A percentile compares a stretch with the other conserved stretches of the same genome.
phyloP scores from a whole-genome alignment of 2,888 invertebrate species.

The Watsonalla cultraria region DNA sequence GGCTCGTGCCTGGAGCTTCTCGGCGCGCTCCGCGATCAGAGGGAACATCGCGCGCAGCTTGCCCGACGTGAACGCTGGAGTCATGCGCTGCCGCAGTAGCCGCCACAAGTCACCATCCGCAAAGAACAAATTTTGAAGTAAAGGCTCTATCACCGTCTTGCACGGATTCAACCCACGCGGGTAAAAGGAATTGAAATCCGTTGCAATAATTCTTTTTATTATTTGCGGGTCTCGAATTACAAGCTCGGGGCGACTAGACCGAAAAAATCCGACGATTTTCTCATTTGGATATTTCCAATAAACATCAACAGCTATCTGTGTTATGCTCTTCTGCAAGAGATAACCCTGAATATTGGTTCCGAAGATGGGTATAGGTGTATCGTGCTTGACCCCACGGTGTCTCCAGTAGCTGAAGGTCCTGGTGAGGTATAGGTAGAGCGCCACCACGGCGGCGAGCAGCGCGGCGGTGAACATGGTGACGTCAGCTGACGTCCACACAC shows the following conservation, averaged over 20 bases:
- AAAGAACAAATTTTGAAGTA: slow-evolving; percentile 49
- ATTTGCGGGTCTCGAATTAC: slow-evolving; percentile 46
- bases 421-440: slow-evolving; percentile 40
- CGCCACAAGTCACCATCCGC: slow-evolving; percentile 57
- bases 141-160: slow-evolving; percentile 40
- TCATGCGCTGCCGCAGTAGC: slow-evolving; percentile 52
- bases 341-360: slow-evolving; percentile 33
- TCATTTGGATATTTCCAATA: slow-evolving; percentile 49
- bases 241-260: slow-evolving; percentile 34
- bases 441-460: slow-evolving; percentile 16
- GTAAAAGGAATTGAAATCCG: slow-evolving; percentile 42
- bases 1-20: slow-evolving; percentile 31
- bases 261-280: slow-evolving; percentile 43
- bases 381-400: slow-evolving; percentile 41
- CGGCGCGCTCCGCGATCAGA: slow-evolving; percentile 47
- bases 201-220: slow-evolving; percentile 35
- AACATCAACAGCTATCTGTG: slow-evolving; percentile 32
- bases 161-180: slow-evolving; percentile 37
- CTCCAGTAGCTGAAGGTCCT: slow-evolving; percentile 44
- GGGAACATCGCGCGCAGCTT: slow-evolving; percentile 60
- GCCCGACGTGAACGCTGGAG: slow-evolving; percentile 54
- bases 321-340: slow-evolving; percentile 30
- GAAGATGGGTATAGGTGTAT: slow-evolving; percentile 34
- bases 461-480: slow-evolving; percentile 9
- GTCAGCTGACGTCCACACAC: not conserved